phyloP scores from a whole-genome alignment of 2,797 vertebrate genomes.

The Hoplostethus mediterraneus region DNA sequence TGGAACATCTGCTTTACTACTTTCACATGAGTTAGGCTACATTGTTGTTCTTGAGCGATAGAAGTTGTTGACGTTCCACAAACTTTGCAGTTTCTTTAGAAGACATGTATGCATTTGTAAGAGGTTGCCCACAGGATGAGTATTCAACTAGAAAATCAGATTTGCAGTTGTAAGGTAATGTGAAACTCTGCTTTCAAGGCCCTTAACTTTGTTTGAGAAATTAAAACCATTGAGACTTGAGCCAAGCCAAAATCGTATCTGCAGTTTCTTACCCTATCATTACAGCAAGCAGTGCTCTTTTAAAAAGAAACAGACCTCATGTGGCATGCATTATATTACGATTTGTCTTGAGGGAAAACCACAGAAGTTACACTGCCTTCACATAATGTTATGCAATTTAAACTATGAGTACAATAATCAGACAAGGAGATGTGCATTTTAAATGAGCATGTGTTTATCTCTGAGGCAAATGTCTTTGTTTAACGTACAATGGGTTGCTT shows the following conservation, averaged over 20 bases:
- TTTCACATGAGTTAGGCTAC: constrained; percentile 24
- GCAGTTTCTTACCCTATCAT: constrained; percentile 41
- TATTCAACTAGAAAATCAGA: constrained; percentile 49
- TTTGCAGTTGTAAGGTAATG: constrained; percentile 44
- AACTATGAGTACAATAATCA: constrained; percentile 39
- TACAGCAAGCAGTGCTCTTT: constrained; percentile 26
- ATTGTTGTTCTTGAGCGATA: not conserved
- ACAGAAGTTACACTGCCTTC: constrained; percentile 13
- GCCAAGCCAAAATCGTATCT: constrained; percentile 43
- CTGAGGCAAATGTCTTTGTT: not conserved
- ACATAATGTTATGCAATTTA: constrained; percentile 19
- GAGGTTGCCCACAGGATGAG: constrained; percentile 40
- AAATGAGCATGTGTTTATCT: constrained; percentile 30
- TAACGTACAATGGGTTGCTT: constrained; percentile 4
- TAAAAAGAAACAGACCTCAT: constrained; percentile 42
- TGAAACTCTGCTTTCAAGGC: constrained; percentile 36
- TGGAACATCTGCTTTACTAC: constrained; percentile 22
- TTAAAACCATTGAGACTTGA: constrained; percentile 40
- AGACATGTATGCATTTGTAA: constrained; percentile 27
- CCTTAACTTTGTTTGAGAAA: constrained; percentile 46
- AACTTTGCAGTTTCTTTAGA: constrained; percentile 15
- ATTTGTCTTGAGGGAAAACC: constrained; percentile 32
- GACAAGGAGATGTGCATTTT: constrained; percentile 37
- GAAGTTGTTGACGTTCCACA: not conserved
- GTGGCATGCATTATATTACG: constrained; percentile 16